Conservation (phyloP, 2,888 invertebrate genomes). For the Apodemia duryi region DNA sequence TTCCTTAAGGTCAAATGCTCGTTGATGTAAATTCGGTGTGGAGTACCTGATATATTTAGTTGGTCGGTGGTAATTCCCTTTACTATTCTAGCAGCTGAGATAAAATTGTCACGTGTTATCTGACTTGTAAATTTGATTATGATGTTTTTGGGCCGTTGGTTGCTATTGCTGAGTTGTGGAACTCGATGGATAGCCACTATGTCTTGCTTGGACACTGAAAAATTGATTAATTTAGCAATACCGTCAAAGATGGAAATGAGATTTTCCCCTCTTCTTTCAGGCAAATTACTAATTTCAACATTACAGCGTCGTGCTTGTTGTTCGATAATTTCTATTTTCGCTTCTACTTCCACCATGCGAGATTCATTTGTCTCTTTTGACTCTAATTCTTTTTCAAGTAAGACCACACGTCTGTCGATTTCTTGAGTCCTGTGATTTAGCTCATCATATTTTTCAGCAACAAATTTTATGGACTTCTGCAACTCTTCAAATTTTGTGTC, state of each 20-base stretch:
- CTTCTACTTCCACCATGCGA: too few relatives aligned
- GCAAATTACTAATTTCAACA: not conserved
- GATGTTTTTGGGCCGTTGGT: not conserved
- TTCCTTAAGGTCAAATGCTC: not conserved
- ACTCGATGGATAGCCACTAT: not conserved
- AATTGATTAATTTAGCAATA: not conserved
- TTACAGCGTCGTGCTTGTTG: not conserved
- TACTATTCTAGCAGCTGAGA: not conserved
- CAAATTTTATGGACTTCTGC: too few relatives aligned
- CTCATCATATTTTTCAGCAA: too few relatives aligned
- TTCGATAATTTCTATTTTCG: too few relatives aligned
- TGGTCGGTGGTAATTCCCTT: not conserved
- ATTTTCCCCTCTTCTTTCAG: not conserved
- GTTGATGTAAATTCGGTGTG: not conserved
- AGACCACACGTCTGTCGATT: too few relatives aligned
- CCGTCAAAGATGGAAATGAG: not conserved
- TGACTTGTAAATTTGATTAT: not conserved
- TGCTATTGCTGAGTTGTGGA: not conserved
- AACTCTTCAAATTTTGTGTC: too few relatives aligned
- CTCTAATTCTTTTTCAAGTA: too few relatives aligned
- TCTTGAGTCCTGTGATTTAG: too few relatives aligned
- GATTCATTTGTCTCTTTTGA: too few relatives aligned
- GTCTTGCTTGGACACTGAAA: not conserved
- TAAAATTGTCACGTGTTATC: not conserved
- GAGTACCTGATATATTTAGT: not conserved